Evolutionary conservation across 1,140 invertebrate genomes (phyloP).

Genomic region (Drosophila pandora): DNA sequence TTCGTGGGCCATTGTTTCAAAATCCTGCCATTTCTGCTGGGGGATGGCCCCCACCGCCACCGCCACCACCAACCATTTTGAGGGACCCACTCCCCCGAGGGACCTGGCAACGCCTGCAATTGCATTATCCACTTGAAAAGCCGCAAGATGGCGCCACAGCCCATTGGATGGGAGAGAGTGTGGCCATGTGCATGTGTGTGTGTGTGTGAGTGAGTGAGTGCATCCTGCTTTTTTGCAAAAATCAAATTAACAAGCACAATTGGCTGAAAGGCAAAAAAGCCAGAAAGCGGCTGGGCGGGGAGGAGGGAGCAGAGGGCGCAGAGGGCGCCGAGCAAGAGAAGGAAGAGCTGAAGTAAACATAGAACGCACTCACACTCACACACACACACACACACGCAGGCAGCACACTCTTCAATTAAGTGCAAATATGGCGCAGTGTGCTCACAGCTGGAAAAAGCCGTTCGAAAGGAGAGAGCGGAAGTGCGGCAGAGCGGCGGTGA

Average conservation of each 20-base stretch:
- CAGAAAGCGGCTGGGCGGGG: not conserved
- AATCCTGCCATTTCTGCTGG: not conserved
- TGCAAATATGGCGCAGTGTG: conserved; percentile 74
- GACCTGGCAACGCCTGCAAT: conserved; percentile 8
- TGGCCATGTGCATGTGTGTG: conserved; percentile 6
- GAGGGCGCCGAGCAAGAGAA: not conserved
- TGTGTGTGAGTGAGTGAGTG: conserved; percentile 16
- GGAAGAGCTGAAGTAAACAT: conserved; percentile 39
- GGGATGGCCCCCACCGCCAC: not conserved
- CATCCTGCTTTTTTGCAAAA: conserved; percentile 33
- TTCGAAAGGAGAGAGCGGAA: conserved; percentile 7
- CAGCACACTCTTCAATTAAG: conserved; percentile 72
- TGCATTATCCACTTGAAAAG: conserved; percentile 54
- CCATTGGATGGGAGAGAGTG: not conserved
- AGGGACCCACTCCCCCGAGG: not conserved
- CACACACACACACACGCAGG: conserved; percentile 28
- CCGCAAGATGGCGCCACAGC: conserved; percentile 65
- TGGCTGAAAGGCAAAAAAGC: conserved; percentile 62
- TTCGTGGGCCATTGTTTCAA: not conserved
- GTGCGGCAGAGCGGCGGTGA: not conserved
- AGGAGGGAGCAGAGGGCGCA: not conserved
- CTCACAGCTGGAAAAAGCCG: conserved; percentile 63
- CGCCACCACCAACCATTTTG: conserved; percentile 17
- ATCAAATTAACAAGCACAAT: conserved; percentile 81
- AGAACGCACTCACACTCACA: conserved; percentile 54